Evolutionary conservation across 2,888 invertebrate species (phyloP).

Genomic region (Habrosyne pyritoides): DNA sequence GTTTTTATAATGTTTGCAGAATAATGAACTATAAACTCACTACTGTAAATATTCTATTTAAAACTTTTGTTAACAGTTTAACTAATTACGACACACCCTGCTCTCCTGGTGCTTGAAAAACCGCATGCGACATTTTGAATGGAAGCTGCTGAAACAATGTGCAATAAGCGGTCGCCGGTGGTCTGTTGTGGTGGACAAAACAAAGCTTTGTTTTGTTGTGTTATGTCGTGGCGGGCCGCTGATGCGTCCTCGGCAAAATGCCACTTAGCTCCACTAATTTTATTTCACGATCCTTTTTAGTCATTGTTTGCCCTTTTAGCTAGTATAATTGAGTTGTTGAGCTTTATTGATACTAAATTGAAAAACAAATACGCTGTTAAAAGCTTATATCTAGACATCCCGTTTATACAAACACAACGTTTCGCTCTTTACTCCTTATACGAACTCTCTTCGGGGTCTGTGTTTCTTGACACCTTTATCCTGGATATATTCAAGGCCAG

Average conservation of each 20-base stretch:
- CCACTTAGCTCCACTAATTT: slow-evolving; percentile 29
- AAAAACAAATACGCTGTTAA: too few species aligned
- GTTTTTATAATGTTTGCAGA: background rate
- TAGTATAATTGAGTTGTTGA: background rate
- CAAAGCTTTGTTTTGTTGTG: slow-evolving; percentile 39
- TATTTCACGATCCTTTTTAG: slow-evolving; percentile 15
- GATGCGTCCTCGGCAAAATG: slow-evolving; percentile 29
- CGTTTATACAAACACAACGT: too few species aligned
- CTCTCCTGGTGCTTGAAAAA: slow-evolving; percentile 34
- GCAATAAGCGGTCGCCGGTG: slow-evolving; percentile 40
- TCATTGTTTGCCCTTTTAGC: background rate
- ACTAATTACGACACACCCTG: slow-evolving; percentile 30
- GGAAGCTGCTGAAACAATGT: slow-evolving; percentile 47
- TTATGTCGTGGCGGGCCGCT: slow-evolving; percentile 25
- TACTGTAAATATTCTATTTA: background rate
- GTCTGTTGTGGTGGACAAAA: slow-evolving; percentile 33
- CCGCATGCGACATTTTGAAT: slow-evolving; percentile 45
- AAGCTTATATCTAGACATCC: too few species aligned
- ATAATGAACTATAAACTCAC: background rate
- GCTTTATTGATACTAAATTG: background rate
- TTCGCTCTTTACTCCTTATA: too few species aligned
- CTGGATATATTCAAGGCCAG: too few species aligned
- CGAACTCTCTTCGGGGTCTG: too few species aligned
- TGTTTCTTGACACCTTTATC: too few species aligned
- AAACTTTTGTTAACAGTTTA: slow-evolving; percentile 23